Evolutionary conservation across 2,113 vertebrate genomes (phyloP), one percentile per base, ranked within the genome.

Genomic region (Pheucticus melanocephalus): DNA sequence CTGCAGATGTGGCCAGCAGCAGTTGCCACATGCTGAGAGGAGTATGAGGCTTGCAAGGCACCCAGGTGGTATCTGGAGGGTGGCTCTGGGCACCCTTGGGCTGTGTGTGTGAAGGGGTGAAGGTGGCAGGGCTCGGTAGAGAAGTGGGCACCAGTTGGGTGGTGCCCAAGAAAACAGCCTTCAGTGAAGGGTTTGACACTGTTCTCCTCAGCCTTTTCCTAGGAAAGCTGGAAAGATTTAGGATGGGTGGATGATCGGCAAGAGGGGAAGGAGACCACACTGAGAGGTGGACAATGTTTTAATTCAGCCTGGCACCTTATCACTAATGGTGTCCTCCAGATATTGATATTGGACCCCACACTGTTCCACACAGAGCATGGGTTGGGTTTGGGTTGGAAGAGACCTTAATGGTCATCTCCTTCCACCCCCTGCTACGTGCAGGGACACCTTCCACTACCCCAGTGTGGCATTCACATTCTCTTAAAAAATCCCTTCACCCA

Each of bases 1-100:
- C 1, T 15, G 0, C 2, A 24, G 19, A 20, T 2, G 6, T 28
- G 9, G 16, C 4, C 12, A 47, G 64, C 33, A 61, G 28, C 24
- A 57, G 17, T 5, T 39, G 39, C 15, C 61, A 17, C 1, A 9
- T 50, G 28, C 22, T 61, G 39, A 76, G 37, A 68, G 47, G 60
- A 69, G 10, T 10, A 9, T 22, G 60, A 79, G 35, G 50, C 2
- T 54, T 44, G 13, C 13, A 33, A 35, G 13, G 21, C 30, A 33
- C 18, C 6, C 3, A 6, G 11, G 16, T 4, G 31, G 16, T 35
- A 7, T 27, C 19, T 50, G 82, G 33, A 31, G 35, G 25, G 18
- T 13, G 6, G 7, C 42, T 79, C 56, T 60, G 77, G 30, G 4
- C 9, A 6, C n/a, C 11, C 42, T n/a, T 19, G 66, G 48, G 39